Evolutionary conservation across 2,797 vertebrate species (phyloP).

Genomic region (Onychomys torridus): DNA sequence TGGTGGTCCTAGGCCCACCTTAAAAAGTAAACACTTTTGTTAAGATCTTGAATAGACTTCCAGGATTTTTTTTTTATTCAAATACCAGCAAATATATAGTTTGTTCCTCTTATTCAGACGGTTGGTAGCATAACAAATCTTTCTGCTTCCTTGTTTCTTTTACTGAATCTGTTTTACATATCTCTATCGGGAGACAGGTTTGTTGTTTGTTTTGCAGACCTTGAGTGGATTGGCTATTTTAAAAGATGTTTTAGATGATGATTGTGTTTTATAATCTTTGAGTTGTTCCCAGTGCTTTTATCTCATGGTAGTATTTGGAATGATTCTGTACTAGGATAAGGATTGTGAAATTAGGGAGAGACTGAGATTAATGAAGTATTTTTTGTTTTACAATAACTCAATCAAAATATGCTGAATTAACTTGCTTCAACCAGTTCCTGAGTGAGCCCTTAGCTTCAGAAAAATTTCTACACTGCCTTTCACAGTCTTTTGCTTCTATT

Average conservation of each 20-base stretch:
- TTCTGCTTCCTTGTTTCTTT: background rate
- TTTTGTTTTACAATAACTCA: slow-evolving; percentile 34
- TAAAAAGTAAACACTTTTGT: background rate
- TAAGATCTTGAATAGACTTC: background rate
- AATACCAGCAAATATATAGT: background rate
- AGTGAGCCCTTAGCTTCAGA: slow-evolving; percentile 10
- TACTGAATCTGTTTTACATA: background rate
- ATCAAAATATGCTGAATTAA: background rate
- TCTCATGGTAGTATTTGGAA: background rate
- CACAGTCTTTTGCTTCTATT: slow-evolving; percentile 37
- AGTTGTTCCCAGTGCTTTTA: background rate
- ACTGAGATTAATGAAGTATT: background rate
- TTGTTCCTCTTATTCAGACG: background rate
- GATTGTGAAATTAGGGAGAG: slow-evolving; percentile 28
- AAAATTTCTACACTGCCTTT: slow-evolving; percentile 43
- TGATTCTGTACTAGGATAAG: background rate
- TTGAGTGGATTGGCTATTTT: background rate
- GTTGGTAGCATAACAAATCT: background rate
- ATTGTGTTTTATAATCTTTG: background rate
- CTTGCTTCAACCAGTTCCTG: background rate
- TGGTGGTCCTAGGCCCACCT: background rate
- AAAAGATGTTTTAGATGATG: background rate
- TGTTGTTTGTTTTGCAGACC: background rate
- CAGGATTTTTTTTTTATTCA: slow-evolving; percentile 65
- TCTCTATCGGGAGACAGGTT: background rate